phyloP scores from a whole-genome alignment of 2,888 invertebrate genomes.

The Diogma glabrata region DNA sequence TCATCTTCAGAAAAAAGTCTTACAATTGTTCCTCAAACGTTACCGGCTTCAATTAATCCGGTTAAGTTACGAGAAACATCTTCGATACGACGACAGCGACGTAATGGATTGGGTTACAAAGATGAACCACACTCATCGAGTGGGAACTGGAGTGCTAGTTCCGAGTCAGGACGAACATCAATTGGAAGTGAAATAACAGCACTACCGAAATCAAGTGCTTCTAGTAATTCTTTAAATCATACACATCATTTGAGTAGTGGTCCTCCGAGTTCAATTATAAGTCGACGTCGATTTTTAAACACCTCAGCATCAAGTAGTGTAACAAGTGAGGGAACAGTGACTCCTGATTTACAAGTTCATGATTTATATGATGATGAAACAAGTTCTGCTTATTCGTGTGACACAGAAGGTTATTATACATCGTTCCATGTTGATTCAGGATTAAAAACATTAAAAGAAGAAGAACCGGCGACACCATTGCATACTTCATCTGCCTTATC shows the following conservation, averaged over 20 bases:
- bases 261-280: constrained; percentile 57
- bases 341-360: constrained; percentile 65
- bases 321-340: constrained; percentile 73
- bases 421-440: constrained; percentile 96
- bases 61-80: constrained; percentile 71
- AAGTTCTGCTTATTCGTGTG: constrained; percentile 87
- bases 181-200: constrained; percentile 71
- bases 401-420: constrained; percentile 95
- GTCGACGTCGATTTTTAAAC: constrained; percentile 53
- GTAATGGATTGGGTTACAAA: constrained; percentile 44
- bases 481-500: constrained; percentile 55
- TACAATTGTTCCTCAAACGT: constrained; percentile 38
- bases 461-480: constrained; percentile 59
- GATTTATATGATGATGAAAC: constrained; percentile 77
- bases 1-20: constrained; percentile 65
- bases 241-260: constrained; percentile 39
- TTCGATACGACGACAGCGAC: constrained; percentile 54
- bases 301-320: constrained; percentile 73
- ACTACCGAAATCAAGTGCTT: constrained; percentile 57
- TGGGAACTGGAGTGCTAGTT: constrained; percentile 92
- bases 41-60: constrained; percentile 27
- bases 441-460: constrained; percentile 71
- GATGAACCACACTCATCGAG: constrained; percentile 82
- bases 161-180: constrained; percentile 75
- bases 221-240: constrained; percentile 55